phyloP scores from a whole-genome alignment of 1,140 invertebrate genomes.

The Zaprionus inermis region DNA sequence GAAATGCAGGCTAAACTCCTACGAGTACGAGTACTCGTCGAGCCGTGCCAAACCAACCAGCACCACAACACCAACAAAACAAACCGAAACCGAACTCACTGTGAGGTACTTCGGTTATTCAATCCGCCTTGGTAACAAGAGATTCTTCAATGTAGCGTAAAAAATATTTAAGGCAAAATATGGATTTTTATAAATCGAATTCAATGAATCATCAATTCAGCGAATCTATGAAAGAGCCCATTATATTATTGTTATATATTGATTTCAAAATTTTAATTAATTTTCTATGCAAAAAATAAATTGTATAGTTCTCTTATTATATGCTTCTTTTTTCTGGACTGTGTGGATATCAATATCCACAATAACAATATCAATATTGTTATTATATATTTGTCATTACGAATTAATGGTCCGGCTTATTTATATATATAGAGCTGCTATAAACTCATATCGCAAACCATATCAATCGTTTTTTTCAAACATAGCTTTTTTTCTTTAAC shows the following conservation, averaged over 20 bases:
- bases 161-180: background rate
- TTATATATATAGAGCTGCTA: too few species aligned
- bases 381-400: too few species aligned
- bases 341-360: too few species aligned
- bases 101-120: background rate
- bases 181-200: background rate
- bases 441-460: too few species aligned
- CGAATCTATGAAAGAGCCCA: background rate
- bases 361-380: too few species aligned
- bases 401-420: too few species aligned
- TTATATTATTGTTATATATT: background rate
- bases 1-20: conserved; percentile 49
- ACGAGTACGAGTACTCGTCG: conserved; percentile 22
- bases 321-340: too few species aligned
- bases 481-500: too few species aligned
- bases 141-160: background rate
- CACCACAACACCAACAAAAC: conserved; percentile 7
- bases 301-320: too few species aligned
- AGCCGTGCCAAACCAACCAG: conserved; percentile 22
- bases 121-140: conserved; percentile 11
- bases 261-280: too few species aligned
- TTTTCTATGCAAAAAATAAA: too few species aligned
- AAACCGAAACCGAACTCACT: conserved; percentile 5
- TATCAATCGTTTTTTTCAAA: too few species aligned
- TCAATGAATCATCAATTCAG: background rate